Base-by-base conservation (phyloP, 1,140 invertebrate genomes). In the Leptinotarsa texana region DNA sequence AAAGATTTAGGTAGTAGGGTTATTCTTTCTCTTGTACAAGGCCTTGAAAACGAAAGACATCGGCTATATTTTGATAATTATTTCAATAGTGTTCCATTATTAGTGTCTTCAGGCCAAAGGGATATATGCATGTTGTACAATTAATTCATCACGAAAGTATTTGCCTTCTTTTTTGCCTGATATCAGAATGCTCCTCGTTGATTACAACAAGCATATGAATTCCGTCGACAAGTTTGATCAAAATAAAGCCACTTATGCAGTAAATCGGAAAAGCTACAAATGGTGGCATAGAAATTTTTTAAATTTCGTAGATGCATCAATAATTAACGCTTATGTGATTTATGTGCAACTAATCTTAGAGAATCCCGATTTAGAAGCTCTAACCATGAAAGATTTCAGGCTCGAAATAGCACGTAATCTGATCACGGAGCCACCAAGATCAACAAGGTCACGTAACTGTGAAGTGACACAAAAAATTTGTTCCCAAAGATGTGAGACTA, bases 221-320 rank as follows among this genome's bases (percentile, higher is more conserved):
- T 27, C 24, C n/a, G 84, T 85, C 13, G 83, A 86, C 77, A 82
- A 83, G 72, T 79, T 80, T 76, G 83, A 86, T 74, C 80, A 79
- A 78, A 65, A 83, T 63, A 81, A 80, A 79, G 69, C 27, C 27
- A 33, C 27, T 33, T 33, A 33, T 33, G 27, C 8, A 33, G 27
- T 33, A 33, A 33, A 33, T 33, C 27, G 27, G 6, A 33, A 33
- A 33, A 33, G 6, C 48, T 75, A 68, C 27, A 86, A 85, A 78
- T 86, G 85, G 84, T 33, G 83, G 82, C 82, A 84, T 49, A 78
- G 76, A 78, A 0, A 84, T 66, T 83, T 86, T 73, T 86, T 49
- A 15, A 61, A 75, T 47, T 74, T 69, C 24, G 13, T 65, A 21
- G 15, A 65, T 21, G 21, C 63, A 4, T 65, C 15, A 13, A n/a